These are phyloP conservation scores for Platichthys flesus DNA, from an alignment of 2,113 vertebrate species.

Conservation along the genomic window DNA sequence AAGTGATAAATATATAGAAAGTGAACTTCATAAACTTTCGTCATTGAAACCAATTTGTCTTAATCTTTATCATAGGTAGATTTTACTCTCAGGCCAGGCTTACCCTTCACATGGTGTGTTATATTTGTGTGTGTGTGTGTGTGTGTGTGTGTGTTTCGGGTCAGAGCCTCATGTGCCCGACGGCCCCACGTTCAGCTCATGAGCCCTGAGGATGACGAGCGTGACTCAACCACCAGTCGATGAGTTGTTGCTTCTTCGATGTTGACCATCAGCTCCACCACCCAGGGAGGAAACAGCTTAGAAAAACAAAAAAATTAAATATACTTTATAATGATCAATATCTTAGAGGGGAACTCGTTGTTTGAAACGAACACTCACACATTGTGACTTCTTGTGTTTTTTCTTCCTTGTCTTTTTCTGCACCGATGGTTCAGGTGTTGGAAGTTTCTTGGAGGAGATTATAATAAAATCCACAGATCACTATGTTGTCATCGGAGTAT, in stretches of 20 bases:
- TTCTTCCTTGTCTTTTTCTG: not conserved
- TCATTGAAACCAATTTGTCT: not conserved
- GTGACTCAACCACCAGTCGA: conserved; percentile 80
- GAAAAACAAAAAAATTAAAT: not conserved
- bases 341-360: not conserved
- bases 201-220: not conserved
- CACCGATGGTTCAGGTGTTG: not conserved
- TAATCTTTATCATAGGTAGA: conserved; percentile 14
- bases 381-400: rapidly evolving
- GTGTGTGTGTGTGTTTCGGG: too few species aligned
- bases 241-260: conserved; percentile 85
- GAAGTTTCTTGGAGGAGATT: conserved; percentile 3
- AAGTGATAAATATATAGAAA: too few species aligned
- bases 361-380: conserved; percentile 8
- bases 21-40: not conserved
- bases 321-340: not conserved
- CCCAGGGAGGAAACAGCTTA: conserved; percentile 71
- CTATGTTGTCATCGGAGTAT: not conserved
- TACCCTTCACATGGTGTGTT: not conserved
- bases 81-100: not conserved
- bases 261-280: conserved; percentile 81
- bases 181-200: not conserved
- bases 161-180: not conserved
- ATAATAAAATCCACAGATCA: conserved; percentile 6
- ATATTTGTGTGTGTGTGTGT: too few species aligned